phyloP scores from a whole-genome alignment of 92 coral and sea anemone species.

The Porites cylindrica region DNA sequence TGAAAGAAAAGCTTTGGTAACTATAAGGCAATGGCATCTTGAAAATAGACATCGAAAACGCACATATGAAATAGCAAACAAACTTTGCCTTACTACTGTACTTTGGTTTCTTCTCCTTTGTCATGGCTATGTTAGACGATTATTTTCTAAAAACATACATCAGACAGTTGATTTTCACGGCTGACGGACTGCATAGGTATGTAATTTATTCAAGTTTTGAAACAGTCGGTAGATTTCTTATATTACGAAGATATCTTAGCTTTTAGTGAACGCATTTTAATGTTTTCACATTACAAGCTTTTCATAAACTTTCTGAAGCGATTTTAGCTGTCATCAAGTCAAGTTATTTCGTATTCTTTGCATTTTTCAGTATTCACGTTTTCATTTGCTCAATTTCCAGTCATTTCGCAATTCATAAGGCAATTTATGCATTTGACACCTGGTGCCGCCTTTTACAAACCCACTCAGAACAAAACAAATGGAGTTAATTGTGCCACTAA shows the following conservation, averaged over 20 bases:
- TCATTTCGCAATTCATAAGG: neutral
- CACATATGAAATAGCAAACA: neutral
- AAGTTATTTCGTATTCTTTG: neutral
- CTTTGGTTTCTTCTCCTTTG: neutral
- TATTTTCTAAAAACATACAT: neutral
- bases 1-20: neutral
- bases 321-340: neutral
- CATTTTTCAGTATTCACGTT: neutral
- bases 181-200: neutral
- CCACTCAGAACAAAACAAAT: slow-evolving; percentile 5
- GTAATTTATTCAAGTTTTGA: slow-evolving; percentile 17
- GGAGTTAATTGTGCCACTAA: slow-evolving; percentile 1
- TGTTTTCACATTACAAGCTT: too few species aligned
- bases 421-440: neutral
- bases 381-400: neutral
- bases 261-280: too few species aligned
- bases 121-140: neutral
- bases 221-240: too few species aligned
- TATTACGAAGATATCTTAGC: too few species aligned
- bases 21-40: neutral
- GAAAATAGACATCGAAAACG: neutral
- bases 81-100: neutral
- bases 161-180: neutral
- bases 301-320: neutral
- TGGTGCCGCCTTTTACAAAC: slow-evolving; percentile 29